Evolutionary conservation across 2,113 vertebrate genomes (phyloP), one percentile per base, ranked within the genome.

Genomic region (Oriolus oriolus): DNA sequence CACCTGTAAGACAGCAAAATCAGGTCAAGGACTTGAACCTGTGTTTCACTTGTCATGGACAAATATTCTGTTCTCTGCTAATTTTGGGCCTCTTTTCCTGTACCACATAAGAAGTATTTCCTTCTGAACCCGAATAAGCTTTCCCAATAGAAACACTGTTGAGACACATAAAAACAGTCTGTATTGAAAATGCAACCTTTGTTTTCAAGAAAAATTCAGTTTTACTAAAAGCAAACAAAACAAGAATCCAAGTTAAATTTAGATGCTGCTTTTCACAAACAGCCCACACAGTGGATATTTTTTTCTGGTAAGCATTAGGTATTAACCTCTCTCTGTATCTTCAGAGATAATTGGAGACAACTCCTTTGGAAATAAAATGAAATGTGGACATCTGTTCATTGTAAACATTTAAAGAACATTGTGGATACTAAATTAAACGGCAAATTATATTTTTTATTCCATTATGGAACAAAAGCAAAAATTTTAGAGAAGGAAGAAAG

Each of bases 221-320:
- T 94, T 88, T 49, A 83, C 28, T 90, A 59, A 77, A 70, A 4
- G 13, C 20, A 71, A 35, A 4, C 3, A 82, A 71, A 86, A 24
- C 28, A 76, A 45, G 22, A 56, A 77, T 66, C 3, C 22, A 54
- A 60, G 53, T 63, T 95, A 96, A 85, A 88, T 94, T 94, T 92
- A 92, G 75, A 86, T 10, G 4, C n/a, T 49, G 50, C 70, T 57
- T 93, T 93, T 93, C 79, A 88, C 53, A 73, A 94, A 73, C 59
- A 80, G 26, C 88, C 88, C 83, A 92, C 92, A 50, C 10, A 80
- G 31, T 66, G n/a, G 66, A 50, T 93, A 93, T 93, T 92, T 95
- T 90, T 70, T 90, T 33, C 59, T 50, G n/a, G 60, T 73, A 92
- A 88, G 37, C 71, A 88, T 88, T 68, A 96, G 85, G 94, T 94